Evolutionary conservation across 2,797 vertebrate genomes (phyloP).

Genomic region (Eulemur rubriventer): DNA sequence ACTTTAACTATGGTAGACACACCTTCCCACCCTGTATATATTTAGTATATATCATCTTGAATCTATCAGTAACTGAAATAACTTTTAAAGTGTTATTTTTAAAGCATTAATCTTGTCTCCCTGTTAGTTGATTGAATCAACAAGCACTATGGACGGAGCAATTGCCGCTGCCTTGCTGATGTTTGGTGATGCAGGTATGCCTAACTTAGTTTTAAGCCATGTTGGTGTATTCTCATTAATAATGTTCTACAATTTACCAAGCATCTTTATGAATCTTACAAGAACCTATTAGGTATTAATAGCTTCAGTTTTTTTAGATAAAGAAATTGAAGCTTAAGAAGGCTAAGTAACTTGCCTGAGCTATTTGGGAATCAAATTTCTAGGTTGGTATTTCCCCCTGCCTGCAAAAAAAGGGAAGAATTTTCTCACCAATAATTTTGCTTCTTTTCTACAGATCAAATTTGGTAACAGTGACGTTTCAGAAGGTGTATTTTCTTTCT

Average conservation of each 20-base stretch:
- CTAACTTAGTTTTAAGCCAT: not conserved
- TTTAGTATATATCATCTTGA: not conserved
- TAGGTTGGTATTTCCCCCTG: not conserved
- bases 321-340: conserved; percentile 22
- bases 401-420: not conserved
- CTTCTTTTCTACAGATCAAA: conserved; percentile 18
- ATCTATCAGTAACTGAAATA: not conserved
- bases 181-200: conserved; percentile 88
- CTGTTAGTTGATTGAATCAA: conserved; percentile 88
- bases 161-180: conserved; percentile 87
- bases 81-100: conserved; percentile 28
- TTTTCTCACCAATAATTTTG: conserved; percentile 25
- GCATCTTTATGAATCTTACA: not conserved
- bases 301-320: not conserved
- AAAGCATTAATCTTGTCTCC: conserved; percentile 14
- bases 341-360: conserved; percentile 2
- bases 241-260: not conserved
- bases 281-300: not conserved
- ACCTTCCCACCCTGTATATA: not conserved
- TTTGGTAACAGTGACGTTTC: conserved; percentile 15
- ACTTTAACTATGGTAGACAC: not conserved
- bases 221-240: not conserved
- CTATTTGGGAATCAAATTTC: not conserved
- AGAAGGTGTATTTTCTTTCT: not conserved
- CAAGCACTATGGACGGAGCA: conserved; percentile 92